Percentiles rank a stretch among this genome's conserved stretches.
These are phyloP conservation scores for Ephialtes manifestator DNA, from an alignment of 2,888 invertebrate species.

Conservation along the genomic window DNA sequence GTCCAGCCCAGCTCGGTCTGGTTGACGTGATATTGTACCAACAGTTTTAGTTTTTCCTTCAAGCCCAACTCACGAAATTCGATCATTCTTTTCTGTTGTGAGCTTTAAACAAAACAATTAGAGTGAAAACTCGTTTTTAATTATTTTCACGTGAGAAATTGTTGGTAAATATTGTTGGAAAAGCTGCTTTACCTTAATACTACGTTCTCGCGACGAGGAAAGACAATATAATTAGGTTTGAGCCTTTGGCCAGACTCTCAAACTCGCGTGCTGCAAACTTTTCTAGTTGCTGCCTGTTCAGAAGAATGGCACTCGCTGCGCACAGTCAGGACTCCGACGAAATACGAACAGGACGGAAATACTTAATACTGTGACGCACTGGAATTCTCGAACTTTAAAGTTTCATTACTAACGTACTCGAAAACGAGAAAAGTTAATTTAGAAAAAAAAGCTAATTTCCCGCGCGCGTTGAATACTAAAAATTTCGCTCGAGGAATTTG, in stretches of 20 bases:
- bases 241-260: not conserved
- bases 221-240: slow-evolving; percentile 10
- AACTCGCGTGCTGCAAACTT: slow-evolving; percentile 13
- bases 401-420: not conserved
- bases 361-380: not conserved
- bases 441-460: not conserved
- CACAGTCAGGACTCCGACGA: not conserved
- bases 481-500: not conserved
- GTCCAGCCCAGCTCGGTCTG: too few relatives aligned
- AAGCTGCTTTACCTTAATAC: not conserved
- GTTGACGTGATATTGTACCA: too few relatives aligned
- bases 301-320: slow-evolving; percentile 8
- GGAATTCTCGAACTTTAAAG: slow-evolving; percentile 5
- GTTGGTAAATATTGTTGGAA: not conserved
- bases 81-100: too few relatives aligned
- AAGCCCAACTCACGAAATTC: too few relatives aligned
- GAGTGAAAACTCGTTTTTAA: not conserved
- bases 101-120: too few relatives aligned
- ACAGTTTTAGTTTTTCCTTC: too few relatives aligned
- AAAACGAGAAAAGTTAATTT: slow-evolving; percentile 8
- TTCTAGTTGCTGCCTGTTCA: not conserved
- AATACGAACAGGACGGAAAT: not conserved
- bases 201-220: not conserved
- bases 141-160: not conserved
- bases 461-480: not conserved